Evolutionary conservation across 2,888 invertebrate genomes (phyloP).

Genomic region (Dryomyza anilis): DNA sequence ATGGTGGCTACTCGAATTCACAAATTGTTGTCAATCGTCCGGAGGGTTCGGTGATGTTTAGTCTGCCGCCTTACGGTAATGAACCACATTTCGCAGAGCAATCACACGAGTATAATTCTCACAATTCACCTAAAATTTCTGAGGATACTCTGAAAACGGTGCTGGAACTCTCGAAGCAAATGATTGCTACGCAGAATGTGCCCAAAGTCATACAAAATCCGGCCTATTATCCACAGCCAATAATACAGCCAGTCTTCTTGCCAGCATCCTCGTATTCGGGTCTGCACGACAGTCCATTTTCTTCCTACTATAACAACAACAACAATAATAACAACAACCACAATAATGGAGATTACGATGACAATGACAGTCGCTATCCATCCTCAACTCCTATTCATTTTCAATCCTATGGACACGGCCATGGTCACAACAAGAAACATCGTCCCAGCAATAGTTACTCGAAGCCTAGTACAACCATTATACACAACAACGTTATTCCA

Average conservation of each 20-base stretch:
- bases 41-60: constrained; percentile 58
- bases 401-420: constrained; percentile 23
- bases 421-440: constrained; percentile 33
- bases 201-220: constrained; percentile 53
- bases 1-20: constrained; percentile 53
- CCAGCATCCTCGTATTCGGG: constrained; percentile 32
- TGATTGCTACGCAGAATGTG: constrained; percentile 57
- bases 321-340: constrained; percentile 5
- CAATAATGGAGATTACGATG: constrained; percentile 26
- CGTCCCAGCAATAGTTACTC: constrained; percentile 25
- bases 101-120: constrained; percentile 36
- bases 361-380: constrained; percentile 37
- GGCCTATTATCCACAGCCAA: constrained; percentile 49
- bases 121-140: constrained; percentile 54
- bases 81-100: constrained; percentile 33
- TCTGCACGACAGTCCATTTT: constrained; percentile 42
- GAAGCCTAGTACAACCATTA: constrained; percentile 52
- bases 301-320: constrained; percentile 38
- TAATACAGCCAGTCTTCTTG: constrained; percentile 56
- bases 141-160: constrained; percentile 60
- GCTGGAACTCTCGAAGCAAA: constrained; percentile 59
- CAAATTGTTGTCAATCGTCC: constrained; percentile 61
- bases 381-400: constrained; percentile 28
- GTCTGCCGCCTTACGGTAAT: constrained; percentile 44
- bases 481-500: constrained; percentile 58